Evolutionary conservation across 2,888 invertebrate genomes (phyloP).

Genomic region (Lamellibrachia columna): DNA sequence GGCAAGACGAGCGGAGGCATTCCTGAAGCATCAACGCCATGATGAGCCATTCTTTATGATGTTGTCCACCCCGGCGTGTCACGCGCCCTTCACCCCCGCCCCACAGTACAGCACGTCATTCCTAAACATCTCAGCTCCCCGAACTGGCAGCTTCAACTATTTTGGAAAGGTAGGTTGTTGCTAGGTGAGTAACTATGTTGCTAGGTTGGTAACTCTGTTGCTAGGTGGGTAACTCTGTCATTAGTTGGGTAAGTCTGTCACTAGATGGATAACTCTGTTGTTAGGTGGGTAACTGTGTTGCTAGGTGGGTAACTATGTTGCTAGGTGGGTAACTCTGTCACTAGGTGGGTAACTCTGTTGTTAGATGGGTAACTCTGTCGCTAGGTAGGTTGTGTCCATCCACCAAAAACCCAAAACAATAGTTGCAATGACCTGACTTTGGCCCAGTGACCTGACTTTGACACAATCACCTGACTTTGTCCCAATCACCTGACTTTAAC

Average conservation of each 20-base stretch:
- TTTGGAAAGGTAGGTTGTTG: constrained; percentile 47
- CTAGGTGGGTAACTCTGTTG: not conserved
- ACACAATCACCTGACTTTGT: not conserved
- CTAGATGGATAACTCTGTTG: too few species aligned
- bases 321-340: too few species aligned
- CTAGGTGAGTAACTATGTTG: too few species aligned
- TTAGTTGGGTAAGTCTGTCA: too few species aligned
- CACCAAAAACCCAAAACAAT: too few species aligned
- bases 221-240: too few species aligned
- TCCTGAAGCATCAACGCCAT: constrained; percentile 38
- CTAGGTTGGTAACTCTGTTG: too few species aligned
- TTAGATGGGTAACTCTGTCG: not conserved
- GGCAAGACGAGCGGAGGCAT: constrained; percentile 59
- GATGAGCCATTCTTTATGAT: constrained; percentile 81
- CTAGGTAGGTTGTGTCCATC: too few species aligned
- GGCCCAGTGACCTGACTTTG: not conserved
- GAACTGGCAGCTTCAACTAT: constrained; percentile 74
- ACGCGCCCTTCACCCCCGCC: constrained; percentile 86
- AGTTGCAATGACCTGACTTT: not conserved
- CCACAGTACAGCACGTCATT: constrained; percentile 76
- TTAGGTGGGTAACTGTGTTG: too few species aligned
- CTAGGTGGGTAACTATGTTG: too few species aligned
- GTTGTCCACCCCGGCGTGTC: constrained; percentile 87
- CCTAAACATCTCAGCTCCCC: constrained; percentile 72
- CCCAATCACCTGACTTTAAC: not conserved